phyloP scores from a whole-genome alignment of 2,888 invertebrate genomes.

The Leptura quadrifasciata region DNA sequence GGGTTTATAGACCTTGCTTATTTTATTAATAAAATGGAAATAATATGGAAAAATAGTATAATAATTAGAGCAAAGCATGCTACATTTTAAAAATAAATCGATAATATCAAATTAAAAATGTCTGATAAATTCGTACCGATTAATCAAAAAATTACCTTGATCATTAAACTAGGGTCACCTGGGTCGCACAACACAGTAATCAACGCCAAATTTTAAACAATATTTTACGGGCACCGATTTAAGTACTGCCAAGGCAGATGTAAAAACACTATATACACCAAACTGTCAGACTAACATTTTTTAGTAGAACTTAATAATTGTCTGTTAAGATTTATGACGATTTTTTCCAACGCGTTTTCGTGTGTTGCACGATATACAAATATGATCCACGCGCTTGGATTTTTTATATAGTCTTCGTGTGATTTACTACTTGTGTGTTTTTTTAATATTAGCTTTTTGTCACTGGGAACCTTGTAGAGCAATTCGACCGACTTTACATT shows the following conservation, averaged over 20 bases:
- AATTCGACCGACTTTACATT: background rate
- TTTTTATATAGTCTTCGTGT: background rate
- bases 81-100: too few relatives aligned
- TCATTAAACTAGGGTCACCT: background rate
- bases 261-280: background rate
- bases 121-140: too few relatives aligned
- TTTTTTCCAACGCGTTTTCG: background rate
- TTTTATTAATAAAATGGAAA: too few relatives aligned
- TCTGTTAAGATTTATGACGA: background rate
- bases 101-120: too few relatives aligned
- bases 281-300: background rate
- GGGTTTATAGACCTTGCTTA: too few relatives aligned
- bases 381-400: background rate
- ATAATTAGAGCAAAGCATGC: too few relatives aligned
- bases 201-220: background rate
- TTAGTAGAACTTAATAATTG: background rate
- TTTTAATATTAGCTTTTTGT: background rate
- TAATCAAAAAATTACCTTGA: slow-evolving; percentile 3
- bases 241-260: background rate
- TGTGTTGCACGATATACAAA: background rate
- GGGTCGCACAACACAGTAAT: background rate
- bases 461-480: background rate
- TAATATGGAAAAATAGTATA: too few relatives aligned
- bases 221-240: background rate
- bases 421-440: background rate